Base-by-base conservation (phyloP, 1,140 invertebrate genomes). In the Drosophila obscura region DNA sequence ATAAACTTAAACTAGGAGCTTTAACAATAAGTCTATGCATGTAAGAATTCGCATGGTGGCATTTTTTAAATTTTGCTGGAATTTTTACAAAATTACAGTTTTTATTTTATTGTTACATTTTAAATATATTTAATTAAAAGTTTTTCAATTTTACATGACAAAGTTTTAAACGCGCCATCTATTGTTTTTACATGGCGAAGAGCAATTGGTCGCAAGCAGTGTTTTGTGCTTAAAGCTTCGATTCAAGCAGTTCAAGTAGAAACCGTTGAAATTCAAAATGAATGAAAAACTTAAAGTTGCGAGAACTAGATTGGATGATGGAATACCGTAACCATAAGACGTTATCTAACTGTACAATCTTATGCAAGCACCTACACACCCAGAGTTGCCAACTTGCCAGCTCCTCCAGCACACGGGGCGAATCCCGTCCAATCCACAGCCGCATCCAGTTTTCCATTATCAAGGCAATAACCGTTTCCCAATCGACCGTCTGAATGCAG, bases 381-480 rank as follows among this genome's bases (percentile, higher is more conserved):
- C 31, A 4, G 26, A 28, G 28, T 28, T 28, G 28, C 6, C 7
- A 31, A 9, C 31, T 31, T 3, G 4, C 4, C 11, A 13, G 35
- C 4, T 11, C 35, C 35, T 39, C 3, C 35, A 1, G 11, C 35
- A 39, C 35, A 35, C 35, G 9, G 4, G 9, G 4, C 35, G 7
- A 8, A 31, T 31, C 31, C 31, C 7, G 28, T 31, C 8, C 31
- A 56, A 39, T 4, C 2, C 24, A 67, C 63, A 39, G 35, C 4
- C 11, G 35, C 35, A 39, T 41, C 35, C 24, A 39, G 31, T n/a
- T 43, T 35, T 22, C 44, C 24, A 56, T 69, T 69, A 69, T 45
- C 51, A 69, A 49, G 66, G 66, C 66, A 49, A 68, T 58, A 58
- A 58, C 13, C 26, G 26, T 68, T 69, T 68, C 64, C 31, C 64